phyloP scores from a whole-genome alignment of 2,797 vertebrate genomes.

The Anolis apletophallus region DNA sequence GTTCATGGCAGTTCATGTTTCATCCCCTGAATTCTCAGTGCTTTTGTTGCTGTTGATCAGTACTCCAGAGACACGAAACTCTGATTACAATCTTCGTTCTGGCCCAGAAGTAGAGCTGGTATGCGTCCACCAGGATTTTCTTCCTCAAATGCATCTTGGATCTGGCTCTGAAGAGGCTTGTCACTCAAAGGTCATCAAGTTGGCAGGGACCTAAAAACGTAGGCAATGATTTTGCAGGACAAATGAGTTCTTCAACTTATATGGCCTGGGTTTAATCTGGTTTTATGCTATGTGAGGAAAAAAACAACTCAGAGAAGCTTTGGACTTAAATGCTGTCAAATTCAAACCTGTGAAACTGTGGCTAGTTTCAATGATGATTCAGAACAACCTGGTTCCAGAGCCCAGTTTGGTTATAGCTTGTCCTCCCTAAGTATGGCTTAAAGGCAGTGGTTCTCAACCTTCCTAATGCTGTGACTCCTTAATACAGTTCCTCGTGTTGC shows the following conservation, averaged over 20 bases:
- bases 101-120: constrained; percentile 73
- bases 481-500: no score
- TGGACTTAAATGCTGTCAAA: not conserved
- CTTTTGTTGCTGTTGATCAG: constrained; percentile 64
- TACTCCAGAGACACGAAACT: constrained; percentile 64
- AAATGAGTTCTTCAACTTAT: constrained; percentile 18
- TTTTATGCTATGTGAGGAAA: not conserved
- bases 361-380: not conserved
- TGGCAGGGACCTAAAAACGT: constrained; percentile 90
- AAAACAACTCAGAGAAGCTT: not conserved
- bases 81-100: constrained; percentile 65
- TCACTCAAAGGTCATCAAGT: constrained; percentile 99
- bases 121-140: constrained; percentile 60
- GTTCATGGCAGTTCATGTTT: constrained; percentile 78
- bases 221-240: constrained; percentile 45
- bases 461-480: no score
- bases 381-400: not conserved
- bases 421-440: not conserved
- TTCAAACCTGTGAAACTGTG: not conserved
- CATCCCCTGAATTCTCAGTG: constrained; percentile 69
- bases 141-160: constrained; percentile 36
- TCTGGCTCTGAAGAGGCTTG: constrained; percentile 53
- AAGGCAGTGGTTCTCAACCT: no score
- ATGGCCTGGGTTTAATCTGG: not conserved
- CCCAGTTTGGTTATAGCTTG: not conserved